Percentiles rank a stretch among this genome's conserved stretches.
These are phyloP conservation scores for Pocillopora damicornis DNA, from an alignment of 64 coral and sea anemone genomes.

Conservation along the genomic window DNA sequence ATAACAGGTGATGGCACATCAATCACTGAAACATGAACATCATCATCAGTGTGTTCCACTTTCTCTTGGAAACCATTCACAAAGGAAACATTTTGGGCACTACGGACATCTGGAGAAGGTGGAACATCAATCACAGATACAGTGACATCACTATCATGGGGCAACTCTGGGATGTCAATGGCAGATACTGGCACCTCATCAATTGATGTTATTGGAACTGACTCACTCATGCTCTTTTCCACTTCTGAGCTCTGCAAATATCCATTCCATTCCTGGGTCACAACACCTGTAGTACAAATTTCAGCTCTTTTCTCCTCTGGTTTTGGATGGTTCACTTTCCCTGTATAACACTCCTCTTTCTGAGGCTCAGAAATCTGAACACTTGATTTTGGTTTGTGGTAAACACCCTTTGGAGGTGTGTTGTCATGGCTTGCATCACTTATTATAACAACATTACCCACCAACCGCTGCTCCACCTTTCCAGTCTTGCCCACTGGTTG, in stretches of 20 bases:
- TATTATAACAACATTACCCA: conserved; percentile 47
- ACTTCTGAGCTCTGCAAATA: background rate
- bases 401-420: conserved; percentile 1
- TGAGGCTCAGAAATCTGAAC: background rate
- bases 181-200: conserved; percentile 59
- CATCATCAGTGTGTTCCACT: conserved; percentile 26
- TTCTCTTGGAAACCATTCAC: background rate
- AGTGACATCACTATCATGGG: conserved; percentile 36
- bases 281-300: background rate
- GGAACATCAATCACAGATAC: conserved; percentile 70
- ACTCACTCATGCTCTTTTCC: background rate
- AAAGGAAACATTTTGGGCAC: conserved; percentile 4
- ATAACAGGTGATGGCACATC: conserved; percentile 22
- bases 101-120: conserved; percentile 19
- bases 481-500: conserved; percentile 39
- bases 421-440: conserved; percentile 50
- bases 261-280: conserved; percentile 42
- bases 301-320: background rate
- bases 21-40: conserved; percentile 55
- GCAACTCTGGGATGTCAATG: conserved; percentile 73
- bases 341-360: background rate
- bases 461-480: conserved; percentile 54
- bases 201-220: conserved; percentile 49
- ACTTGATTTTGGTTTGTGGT: conserved; percentile 24
- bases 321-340: background rate